Base-by-base conservation (phyloP, 2,888 invertebrate genomes). In the Embidobia sp. region DNA sequence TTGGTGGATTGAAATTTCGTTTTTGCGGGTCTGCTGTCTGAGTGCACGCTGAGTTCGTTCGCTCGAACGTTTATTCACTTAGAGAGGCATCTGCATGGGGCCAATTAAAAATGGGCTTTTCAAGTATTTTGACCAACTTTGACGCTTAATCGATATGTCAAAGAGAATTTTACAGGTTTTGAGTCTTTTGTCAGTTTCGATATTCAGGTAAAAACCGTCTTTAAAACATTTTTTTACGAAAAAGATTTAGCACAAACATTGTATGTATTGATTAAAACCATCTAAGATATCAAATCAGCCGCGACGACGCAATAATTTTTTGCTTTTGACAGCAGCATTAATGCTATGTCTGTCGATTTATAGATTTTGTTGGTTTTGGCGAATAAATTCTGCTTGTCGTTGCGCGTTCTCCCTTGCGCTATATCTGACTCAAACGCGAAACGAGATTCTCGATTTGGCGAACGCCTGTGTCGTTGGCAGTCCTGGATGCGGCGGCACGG, bases 401-500 rank as follows among this genome's bases (percentile, higher is more conserved):
- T 27, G 53, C 27, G 72, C 53, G 35, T 49, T 49, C 31, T 61
- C 75, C n/a, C 55, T 55, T 35, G 63, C 53, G 61, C 46, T 72
- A 66, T 72, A 72, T 53, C 51, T 67, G 61, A 37, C 66, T 72
- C 61, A 26, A 72, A 73, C 67, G 72, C 15, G 63, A 77, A 66
- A 77, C 75, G 72, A 79, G 80, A 81, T 69, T 82, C 81, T 82
- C 81, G 79, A 82, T 80, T 83, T 74, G 80, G 79, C 67, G 83
- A 79, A 80, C 79, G 79, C 81, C 63, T 51, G 66, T 70, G 74
- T 72, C 74, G 84, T 82, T 83, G 84, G 84, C 82, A 82, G 82
- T 80, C 79, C 82, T 83, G 82, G 78, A 84, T 77, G 81, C 82
- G 80, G 83, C 79, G 81, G 83, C 81, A 84, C 81, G 83, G 85